Base-by-base conservation (phyloP, 35 echinoderm and acorn worm genomes). In the Eucidaris tribuloides region DNA sequence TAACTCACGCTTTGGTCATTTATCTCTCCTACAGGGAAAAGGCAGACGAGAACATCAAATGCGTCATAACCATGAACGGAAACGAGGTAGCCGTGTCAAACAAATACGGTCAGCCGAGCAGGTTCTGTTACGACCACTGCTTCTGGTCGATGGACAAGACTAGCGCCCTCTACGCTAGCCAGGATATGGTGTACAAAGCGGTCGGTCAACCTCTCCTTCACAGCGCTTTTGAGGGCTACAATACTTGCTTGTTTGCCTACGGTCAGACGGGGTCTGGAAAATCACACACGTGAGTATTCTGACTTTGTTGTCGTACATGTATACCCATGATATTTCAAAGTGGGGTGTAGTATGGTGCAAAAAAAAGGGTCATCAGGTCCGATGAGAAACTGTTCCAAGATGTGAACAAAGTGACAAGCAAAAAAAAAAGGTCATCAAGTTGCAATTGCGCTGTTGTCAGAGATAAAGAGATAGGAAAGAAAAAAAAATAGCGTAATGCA, bases 241-340 rank as follows among this genome's bases (percentile, higher is more conserved):
- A 97, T 36, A 97, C 94, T 14, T 97, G 94, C 52, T 68, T 97
- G 29, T 97, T 97, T 90, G 94, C 94, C 0, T 97, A 97, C 44
- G 94, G 94, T 0, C 94, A 97, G 63, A 97, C 94, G 13, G 94
- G 94, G 34, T 97, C 94, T 15, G 94, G 94, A 45, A 97, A 97
- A 70, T 97, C 94, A 61, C 90, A 97, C 65, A 97, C 90, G 94
- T 97, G 65, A 89, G 91, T 84, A n/a, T n/a, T n/a, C n/a, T n/a
- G n/a, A n/a, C n/a, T n/a, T n/a, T n/a, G n/a, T n/a, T n/a, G n/a
- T n/a, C n/a, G n/a, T n/a, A n/a, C n/a, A n/a, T n/a, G n/a, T n/a
- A n/a, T n/a, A n/a, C n/a, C n/a, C n/a, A n/a, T n/a, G n/a, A n/a
- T n/a, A n/a, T n/a, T n/a, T n/a, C n/a, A n/a, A n/a, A n/a, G n/a